Evolutionary conservation across 2,888 invertebrate genomes (phyloP).

Genomic region (Netelia inedita): DNA sequence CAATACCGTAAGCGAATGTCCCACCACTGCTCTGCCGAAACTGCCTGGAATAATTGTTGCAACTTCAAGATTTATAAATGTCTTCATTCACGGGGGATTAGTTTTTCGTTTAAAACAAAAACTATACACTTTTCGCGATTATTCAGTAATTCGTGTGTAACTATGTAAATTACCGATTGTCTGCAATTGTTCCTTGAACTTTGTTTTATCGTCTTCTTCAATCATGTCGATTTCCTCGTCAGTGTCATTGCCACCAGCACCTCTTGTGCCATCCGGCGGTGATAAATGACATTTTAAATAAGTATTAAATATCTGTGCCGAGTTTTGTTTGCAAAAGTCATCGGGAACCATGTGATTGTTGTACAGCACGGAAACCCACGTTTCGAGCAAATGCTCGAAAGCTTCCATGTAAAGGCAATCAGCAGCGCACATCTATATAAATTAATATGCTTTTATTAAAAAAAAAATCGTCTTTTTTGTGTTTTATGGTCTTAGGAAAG

Average conservation of each 20-base stretch:
- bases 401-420: conserved; percentile 89
- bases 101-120: neutral
- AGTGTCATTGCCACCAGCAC: conserved; percentile 85
- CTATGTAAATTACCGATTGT: conserved; percentile 87
- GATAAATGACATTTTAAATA: conserved; percentile 93
- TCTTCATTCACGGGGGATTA: neutral
- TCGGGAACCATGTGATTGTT: conserved; percentile 84
- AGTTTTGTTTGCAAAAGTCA: conserved; percentile 83
- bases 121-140: neutral
- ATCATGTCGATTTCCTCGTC: conserved; percentile 88
- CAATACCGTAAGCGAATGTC: conserved; percentile 89
- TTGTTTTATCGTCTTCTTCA: conserved; percentile 89
- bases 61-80: neutral
- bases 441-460: conserved; percentile 42
- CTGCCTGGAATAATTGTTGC: conserved; percentile 81
- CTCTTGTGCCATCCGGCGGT: conserved; percentile 91
- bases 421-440: conserved; percentile 84
- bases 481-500: neutral
- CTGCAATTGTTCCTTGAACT: conserved; percentile 90
- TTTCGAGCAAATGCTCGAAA: conserved; percentile 89
- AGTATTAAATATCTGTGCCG: conserved; percentile 90
- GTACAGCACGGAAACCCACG: conserved; percentile 88
- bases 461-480: neutral
- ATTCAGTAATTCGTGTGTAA: neutral
- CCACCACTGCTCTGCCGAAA: conserved; percentile 88